A percentile compares a stretch with the other conserved stretches of the same genome.
These are phyloP conservation scores for Andrena trimmerana DNA, from an alignment of 2,888 invertebrate genomes.

Conservation along the genomic window DNA sequence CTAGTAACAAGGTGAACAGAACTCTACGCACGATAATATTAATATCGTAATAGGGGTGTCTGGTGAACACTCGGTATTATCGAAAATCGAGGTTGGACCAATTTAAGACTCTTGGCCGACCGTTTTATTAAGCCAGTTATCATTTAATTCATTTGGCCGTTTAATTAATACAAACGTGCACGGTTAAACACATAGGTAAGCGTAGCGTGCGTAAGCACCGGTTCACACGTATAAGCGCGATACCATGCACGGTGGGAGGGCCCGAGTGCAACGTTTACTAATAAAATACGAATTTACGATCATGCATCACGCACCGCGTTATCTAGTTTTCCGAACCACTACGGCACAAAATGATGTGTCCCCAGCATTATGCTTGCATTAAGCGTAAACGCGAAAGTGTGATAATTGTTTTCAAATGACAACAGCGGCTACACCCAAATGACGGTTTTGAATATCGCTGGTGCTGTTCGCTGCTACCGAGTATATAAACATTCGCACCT, in stretches of 20 bases:
- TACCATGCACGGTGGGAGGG: constrained; percentile 7
- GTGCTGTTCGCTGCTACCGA: constrained; percentile 36
- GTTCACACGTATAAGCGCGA: constrained; percentile 1
- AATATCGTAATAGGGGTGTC: background rate
- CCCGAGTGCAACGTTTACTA: constrained; percentile 60
- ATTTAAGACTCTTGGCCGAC: constrained; percentile 21
- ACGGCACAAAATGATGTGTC: constrained; percentile 73
- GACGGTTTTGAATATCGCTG: constrained; percentile 75
- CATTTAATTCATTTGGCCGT: constrained; percentile 55
- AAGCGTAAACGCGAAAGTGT: constrained; percentile 68
- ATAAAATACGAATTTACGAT: constrained; percentile 74
- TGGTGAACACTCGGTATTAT: background rate
- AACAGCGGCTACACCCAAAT: constrained; percentile 69
- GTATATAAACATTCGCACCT: constrained; percentile 65
- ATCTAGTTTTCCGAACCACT: constrained; percentile 75
- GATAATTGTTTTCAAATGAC: constrained; percentile 76
- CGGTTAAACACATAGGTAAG: constrained; percentile 16
- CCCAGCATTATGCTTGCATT: constrained; percentile 67
- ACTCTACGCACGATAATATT: no score
- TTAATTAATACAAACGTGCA: constrained; percentile 64
- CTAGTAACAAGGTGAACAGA: no score
- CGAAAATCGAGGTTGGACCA: background rate
- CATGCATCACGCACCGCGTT: constrained; percentile 71
- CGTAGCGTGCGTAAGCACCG: constrained; percentile 25
- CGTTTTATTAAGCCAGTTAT: constrained; percentile 55